Conservation (phyloP, 2,797 vertebrate species). For the Fistularia tabacaria region DNA sequence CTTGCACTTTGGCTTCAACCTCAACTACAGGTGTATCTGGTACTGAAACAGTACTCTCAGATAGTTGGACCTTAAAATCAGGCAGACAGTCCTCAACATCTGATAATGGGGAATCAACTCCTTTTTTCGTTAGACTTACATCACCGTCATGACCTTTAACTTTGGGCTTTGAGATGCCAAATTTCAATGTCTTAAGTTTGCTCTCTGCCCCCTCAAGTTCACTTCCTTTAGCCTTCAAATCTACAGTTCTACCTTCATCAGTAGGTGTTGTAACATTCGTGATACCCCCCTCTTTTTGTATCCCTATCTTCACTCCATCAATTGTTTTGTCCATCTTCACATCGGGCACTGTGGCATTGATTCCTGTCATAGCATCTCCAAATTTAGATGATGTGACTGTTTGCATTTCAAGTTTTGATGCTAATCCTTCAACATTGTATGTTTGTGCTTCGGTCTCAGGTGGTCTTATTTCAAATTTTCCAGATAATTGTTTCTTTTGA, state of each 20-base stretch:
- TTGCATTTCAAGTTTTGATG: slow-evolving; percentile 46
- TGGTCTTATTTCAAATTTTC: slow-evolving; percentile 28
- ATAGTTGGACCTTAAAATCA: slow-evolving; percentile 5
- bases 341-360: neutral
- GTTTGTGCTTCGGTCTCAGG: slow-evolving; percentile 12
- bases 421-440: slow-evolving; percentile 21
- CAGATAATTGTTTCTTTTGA: slow-evolving; percentile 22
- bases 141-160: no score
- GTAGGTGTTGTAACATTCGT: no score
- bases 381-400: slow-evolving; percentile 27
- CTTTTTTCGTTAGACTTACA: no score
- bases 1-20: slow-evolving; percentile 32
- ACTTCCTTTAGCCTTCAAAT: no score
- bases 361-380: slow-evolving; percentile 6
- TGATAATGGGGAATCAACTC: no score
- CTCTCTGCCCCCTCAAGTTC: no score
- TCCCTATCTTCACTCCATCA: no score
- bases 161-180: no score
- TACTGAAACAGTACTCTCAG: slow-evolving; percentile 1
- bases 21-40: slow-evolving; percentile 14
- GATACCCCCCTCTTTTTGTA: no score
- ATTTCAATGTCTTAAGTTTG: no score
- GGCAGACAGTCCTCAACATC: slow-evolving; percentile 1
- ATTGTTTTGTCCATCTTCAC: no score
- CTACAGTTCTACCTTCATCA: no score